Percentiles rank a stretch among this genome's conserved stretches.
phyloP scores from a whole-genome alignment of 1,140 invertebrate species.

The Zaprionus taronus region DNA sequence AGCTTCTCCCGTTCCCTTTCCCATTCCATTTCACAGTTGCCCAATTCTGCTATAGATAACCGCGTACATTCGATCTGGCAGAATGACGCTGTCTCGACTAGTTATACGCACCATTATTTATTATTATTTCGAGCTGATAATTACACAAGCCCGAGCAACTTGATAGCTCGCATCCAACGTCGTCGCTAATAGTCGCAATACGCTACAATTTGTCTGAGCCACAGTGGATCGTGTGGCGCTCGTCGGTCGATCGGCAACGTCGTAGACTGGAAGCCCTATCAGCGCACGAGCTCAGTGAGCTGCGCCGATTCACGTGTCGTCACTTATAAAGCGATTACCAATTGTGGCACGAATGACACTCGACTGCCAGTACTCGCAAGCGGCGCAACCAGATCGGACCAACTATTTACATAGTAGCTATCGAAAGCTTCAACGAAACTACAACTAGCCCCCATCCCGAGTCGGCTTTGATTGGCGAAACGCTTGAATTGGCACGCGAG shows the following conservation, averaged over 20 bases:
- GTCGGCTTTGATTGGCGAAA: not conserved
- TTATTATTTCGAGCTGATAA: constrained; percentile 8
- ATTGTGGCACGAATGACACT: constrained; percentile 55
- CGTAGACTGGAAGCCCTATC: constrained; percentile 50
- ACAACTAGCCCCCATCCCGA: not conserved
- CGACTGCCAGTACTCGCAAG: constrained; percentile 49
- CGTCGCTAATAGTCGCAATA: constrained; percentile 1
- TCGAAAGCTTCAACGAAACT: not conserved
- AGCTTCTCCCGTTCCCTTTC: not conserved
- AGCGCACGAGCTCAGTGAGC: constrained; percentile 5
- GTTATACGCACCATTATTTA: constrained; percentile 22
- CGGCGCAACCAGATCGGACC: constrained; percentile 55
- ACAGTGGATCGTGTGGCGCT: not conserved
- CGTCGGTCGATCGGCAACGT: not conserved
- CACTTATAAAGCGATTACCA: constrained; percentile 77
- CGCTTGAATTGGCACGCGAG: constrained; percentile 26
- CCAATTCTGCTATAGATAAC: not conserved
- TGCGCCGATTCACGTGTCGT: constrained; percentile 62
- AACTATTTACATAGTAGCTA: not conserved
- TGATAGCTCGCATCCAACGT: not conserved
- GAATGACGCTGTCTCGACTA: not conserved
- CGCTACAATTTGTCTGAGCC: constrained; percentile 14
- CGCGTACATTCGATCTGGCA: not conserved
- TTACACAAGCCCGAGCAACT: constrained; percentile 20
- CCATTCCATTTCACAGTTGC: not conserved